phyloP scores from a whole-genome alignment of 2,113 vertebrate genomes.

The Ploceus nigricollis region DNA sequence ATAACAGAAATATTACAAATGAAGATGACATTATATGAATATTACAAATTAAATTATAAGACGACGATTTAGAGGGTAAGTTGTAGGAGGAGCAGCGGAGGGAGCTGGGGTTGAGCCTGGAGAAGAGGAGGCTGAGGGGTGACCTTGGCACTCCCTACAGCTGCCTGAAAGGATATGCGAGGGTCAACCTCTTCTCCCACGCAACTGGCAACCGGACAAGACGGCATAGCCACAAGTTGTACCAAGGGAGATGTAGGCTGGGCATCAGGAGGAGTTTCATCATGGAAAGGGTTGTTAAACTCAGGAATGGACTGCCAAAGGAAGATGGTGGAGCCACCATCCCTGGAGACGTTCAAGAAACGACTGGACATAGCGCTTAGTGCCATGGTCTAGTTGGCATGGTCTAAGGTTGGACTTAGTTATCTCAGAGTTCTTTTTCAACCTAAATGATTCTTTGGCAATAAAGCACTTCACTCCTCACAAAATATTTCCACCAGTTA shows the following conservation, averaged over 20 bases:
- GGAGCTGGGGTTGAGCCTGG: neutral
- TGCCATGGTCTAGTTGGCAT: neutral
- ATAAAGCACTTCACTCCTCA: neutral
- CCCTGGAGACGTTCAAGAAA: neutral
- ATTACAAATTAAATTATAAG: neutral
- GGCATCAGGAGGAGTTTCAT: neutral
- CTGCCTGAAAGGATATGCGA: neutral
- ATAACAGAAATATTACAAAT: neutral
- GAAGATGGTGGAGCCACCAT: neutral
- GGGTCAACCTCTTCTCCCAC: neutral
- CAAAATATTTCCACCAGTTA: neutral
- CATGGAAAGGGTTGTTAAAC: neutral
- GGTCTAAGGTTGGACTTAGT: neutral
- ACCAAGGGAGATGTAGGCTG: neutral
- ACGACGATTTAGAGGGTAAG: neutral
- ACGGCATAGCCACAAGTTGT: neutral
- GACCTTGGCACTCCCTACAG: neutral
- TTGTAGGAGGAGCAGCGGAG: neutral
- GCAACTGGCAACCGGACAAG: neutral
- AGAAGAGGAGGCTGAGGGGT: neutral
- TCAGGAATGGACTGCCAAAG: neutral
- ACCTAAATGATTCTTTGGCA: neutral
- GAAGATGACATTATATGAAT: neutral
- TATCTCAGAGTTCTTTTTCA: neutral
- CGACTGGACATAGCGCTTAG: accelerated